Evolutionary conservation across 1,140 invertebrate genomes (phyloP), one percentile per base, ranked within the genome.

Genomic region (Harlomillsia oculata): DNA sequence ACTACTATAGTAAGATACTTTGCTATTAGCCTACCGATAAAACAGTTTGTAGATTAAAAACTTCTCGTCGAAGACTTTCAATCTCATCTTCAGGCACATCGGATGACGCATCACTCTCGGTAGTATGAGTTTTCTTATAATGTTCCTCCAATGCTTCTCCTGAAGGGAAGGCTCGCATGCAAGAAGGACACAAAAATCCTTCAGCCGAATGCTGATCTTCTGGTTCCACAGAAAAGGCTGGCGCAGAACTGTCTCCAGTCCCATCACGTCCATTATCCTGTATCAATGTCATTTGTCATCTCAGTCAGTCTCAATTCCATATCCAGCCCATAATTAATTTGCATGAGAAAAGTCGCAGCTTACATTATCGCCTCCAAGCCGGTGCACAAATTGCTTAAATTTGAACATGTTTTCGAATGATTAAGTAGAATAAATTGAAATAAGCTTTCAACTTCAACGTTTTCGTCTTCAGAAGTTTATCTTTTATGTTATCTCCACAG

Each of bases 91-190:
- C 36, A 4, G 40, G 32, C 16, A 20, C 20, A 5, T 21, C 13
- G 20, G 18, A n/a, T 25, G 20, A 21, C 23, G 16, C 39, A 0
- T 36, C 36, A 28, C 20, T 26, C 14, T 40, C 57, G 26, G 34
- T 41, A n/a, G 23, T 28, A 25, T 64, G 63, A 8, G 46, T 23
- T 25, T 45, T 59, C 14, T 58, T 46, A 43, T 64, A 64, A 39
- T 64, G 63, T 11, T 56, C 56, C 40, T 53, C 59, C 18, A 64
- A 23, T 4, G 41, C 48, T 56, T 64, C 63, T 40, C 59, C 18
- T 1, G 63, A 64, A 2, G 59, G 53, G 44, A 64, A 64, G 5
- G 63, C 63, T 28, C 36, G 45, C 63, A 64, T 64, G 26, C 63
- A 64, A 14, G 44, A 52, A 16, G 63, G 63, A 28, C 63, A 64